phyloP scores from a whole-genome alignment of 2,113 vertebrate species.

The Ammodytes dubius region DNA sequence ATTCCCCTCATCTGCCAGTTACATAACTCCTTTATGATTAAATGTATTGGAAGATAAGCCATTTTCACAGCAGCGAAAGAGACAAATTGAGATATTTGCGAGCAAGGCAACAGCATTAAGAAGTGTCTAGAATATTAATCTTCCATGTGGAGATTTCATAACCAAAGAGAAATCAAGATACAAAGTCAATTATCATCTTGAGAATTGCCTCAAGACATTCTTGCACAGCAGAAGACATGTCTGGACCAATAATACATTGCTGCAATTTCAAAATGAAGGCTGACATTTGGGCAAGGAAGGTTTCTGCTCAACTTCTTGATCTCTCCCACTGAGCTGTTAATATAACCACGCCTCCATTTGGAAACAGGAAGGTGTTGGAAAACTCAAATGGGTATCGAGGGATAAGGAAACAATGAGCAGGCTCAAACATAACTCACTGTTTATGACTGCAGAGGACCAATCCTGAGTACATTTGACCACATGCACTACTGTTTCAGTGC shows the following conservation, averaged over 20 bases:
- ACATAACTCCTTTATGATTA: conserved; percentile 30
- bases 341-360: conserved; percentile 21
- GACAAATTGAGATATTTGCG: neutral
- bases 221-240: conserved; percentile 37
- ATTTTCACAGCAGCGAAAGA: neutral
- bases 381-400: neutral
- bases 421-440: conserved; percentile 15
- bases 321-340: conserved; percentile 9
- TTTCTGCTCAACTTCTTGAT: neutral
- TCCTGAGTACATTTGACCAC: neutral
- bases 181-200: conserved; percentile 22
- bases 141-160: neutral
- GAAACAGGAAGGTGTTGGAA: conserved; percentile 43
- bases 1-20: conserved; percentile 23
- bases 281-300: neutral
- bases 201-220: conserved; percentile 28
- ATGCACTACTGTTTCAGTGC: neutral
- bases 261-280: conserved; percentile 2
- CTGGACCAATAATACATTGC: conserved; percentile 6
- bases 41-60: neutral
- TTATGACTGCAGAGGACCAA: conserved; percentile 1
- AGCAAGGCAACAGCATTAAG: neutral
- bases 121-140: neutral
- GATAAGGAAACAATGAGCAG: conserved; percentile 50
- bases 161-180: conserved; percentile 13